Percentiles rank a stretch among this genome's conserved stretches.
These are phyloP conservation scores for Harmothoe impar DNA, from an alignment of 2,888 invertebrate species.

Conservation along the genomic window DNA sequence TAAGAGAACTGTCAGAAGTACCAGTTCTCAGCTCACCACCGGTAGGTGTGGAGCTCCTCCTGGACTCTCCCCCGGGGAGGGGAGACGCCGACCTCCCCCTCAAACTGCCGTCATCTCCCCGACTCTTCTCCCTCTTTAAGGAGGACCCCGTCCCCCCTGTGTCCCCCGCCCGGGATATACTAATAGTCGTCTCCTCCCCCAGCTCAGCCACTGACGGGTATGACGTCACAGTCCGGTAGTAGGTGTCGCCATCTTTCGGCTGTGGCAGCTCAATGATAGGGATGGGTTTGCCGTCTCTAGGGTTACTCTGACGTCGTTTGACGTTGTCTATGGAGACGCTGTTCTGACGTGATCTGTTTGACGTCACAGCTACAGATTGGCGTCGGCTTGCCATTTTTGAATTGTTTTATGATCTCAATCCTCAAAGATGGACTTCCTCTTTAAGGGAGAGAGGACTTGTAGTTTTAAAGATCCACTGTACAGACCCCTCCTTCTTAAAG, in stretches of 20 bases:
- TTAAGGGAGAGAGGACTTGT: no score
- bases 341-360: neutral
- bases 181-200: constrained; percentile 72
- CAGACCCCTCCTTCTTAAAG: no score
- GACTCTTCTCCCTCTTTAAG: neutral
- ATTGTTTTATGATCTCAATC: no score
- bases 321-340: neutral
- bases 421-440: no score
- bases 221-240: constrained; percentile 73
- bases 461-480: no score
- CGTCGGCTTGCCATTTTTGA: neutral
- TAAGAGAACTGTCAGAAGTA: neutral
- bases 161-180: constrained; percentile 61
- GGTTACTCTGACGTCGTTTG: neutral
- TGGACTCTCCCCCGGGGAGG: neutral
- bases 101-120: neutral
- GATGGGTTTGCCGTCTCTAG: neutral
- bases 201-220: constrained; percentile 73
- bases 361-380: neutral
- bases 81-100: constrained; percentile 13
- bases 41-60: neutral
- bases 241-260: constrained; percentile 74
- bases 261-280: constrained; percentile 31
- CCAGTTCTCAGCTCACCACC: neutral
- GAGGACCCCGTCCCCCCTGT: neutral